Conservation (phyloP, 2,888 invertebrate genomes). For the Oligia fasciuncula region DNA sequence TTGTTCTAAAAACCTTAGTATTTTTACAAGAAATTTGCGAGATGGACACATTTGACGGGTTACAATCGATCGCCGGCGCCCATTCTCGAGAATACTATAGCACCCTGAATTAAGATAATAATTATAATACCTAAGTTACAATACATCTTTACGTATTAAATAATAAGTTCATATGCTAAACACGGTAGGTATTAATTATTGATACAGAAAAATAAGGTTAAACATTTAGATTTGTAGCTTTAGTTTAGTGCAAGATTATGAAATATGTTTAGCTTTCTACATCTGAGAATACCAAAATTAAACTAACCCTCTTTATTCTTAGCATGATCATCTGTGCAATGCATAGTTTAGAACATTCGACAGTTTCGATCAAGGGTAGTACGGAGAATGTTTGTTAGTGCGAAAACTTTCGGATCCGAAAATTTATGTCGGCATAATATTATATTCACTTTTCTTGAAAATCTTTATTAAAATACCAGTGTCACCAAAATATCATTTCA, state of each 20-base stretch:
- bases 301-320: neutral
- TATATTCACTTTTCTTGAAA: conserved; percentile 15
- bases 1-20: neutral
- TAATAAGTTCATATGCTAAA: conserved; percentile 70
- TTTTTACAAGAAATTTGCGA: conserved; percentile 3
- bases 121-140: conserved; percentile 66
- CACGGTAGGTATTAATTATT: conserved; percentile 67
- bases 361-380: neutral
- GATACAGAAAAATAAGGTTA: conserved; percentile 73
- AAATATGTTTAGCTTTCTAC: conserved; percentile 21
- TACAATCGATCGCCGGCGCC: conserved; percentile 26
- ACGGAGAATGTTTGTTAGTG: neutral
- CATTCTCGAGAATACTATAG: conserved; percentile 67
- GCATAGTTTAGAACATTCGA: neutral
- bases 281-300: neutral
- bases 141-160: conserved; percentile 66
- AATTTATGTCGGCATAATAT: conserved; percentile 1
- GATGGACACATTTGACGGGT: neutral
- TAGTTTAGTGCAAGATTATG: conserved; percentile 57
- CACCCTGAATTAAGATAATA: conserved; percentile 79
- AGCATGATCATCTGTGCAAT: conserved; percentile 8
- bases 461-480: conserved; percentile 13
- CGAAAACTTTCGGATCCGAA: conserved; percentile 2
- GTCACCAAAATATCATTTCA: conserved; percentile 7
- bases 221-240: conserved; percentile 65